Evolutionary conservation across 53 echinoderm and acorn worm species (phyloP).

Genomic region (Temnopleurus reevesii): DNA sequence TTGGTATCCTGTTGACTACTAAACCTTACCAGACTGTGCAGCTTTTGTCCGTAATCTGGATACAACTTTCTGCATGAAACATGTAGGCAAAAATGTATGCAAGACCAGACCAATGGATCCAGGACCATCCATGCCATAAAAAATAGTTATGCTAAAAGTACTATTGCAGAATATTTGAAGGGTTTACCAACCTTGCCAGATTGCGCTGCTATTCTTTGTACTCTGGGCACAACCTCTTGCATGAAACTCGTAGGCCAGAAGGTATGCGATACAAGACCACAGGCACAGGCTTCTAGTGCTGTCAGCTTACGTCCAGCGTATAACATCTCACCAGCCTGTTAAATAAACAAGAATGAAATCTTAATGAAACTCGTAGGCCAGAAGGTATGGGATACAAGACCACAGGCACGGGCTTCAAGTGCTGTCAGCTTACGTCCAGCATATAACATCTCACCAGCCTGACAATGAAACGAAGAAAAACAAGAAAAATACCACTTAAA

Average conservation of each 20-base stretch:
- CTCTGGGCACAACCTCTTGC: constrained; percentile 93
- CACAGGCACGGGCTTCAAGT: constrained; percentile 86
- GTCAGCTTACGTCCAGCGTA: constrained; percentile 94
- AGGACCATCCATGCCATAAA: too few species aligned
- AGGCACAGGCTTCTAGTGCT: constrained; percentile 89
- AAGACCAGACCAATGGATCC: too few species aligned
- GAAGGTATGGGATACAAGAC: constrained; percentile 95
- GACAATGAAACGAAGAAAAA: not conserved
- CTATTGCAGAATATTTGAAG: too few species aligned
- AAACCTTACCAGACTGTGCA: too few species aligned
- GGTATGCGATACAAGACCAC: constrained; percentile 93
- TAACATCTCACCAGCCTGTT: constrained; percentile 96
- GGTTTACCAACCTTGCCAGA: constrained; percentile 76
- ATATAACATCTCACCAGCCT: constrained; percentile 96
- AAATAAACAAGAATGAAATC: too few species aligned
- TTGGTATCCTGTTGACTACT: too few species aligned
- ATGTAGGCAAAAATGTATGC: too few species aligned
- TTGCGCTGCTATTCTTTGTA: constrained; percentile 73
- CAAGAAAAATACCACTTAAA: too few species aligned
- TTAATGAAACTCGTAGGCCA: constrained; percentile 98
- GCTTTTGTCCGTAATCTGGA: too few species aligned
- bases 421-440: constrained; percentile 96
- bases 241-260: constrained; percentile 98
- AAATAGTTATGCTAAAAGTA: too few species aligned
- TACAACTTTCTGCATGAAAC: too few species aligned